These are phyloP conservation scores for Dinomys branickii DNA, from an alignment of 2,113 vertebrate genomes.

Conservation along the genomic window DNA sequence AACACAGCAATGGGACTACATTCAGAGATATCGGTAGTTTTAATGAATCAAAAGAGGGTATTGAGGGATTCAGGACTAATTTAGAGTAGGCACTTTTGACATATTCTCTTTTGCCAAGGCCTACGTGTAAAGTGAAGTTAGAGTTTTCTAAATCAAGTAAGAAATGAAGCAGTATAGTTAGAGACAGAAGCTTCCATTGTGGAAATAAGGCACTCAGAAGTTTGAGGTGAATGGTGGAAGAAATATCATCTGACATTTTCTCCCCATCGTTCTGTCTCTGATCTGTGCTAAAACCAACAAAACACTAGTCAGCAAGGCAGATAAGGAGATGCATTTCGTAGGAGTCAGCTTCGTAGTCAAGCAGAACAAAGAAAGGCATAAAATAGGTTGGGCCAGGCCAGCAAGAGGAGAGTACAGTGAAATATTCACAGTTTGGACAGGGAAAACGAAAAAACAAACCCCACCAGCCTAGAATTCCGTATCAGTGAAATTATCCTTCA, in stretches of 20 bases:
- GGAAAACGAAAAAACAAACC: neutral
- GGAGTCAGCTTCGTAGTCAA: neutral
- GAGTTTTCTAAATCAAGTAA: neutral
- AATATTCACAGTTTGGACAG: conserved; percentile 28
- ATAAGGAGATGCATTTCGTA: neutral
- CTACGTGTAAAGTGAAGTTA: neutral
- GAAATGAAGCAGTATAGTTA: neutral
- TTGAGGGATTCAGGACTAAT: neutral
- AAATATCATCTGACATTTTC: neutral
- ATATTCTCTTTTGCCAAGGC: neutral
- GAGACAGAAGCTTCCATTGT: neutral
- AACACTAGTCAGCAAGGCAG: neutral
- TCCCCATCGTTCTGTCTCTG: neutral
- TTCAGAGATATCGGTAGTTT: neutral
- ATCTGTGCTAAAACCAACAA: neutral
- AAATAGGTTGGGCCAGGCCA: neutral
- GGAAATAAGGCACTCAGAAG: neutral
- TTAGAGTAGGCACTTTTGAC: neutral
- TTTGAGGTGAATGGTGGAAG: neutral
- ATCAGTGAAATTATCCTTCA: conserved; percentile 19
- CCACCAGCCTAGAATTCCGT: neutral
- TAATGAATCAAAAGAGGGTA: neutral
- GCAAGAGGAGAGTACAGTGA: neutral
- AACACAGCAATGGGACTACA: neutral
- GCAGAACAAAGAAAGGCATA: neutral